Conservation (phyloP, 2,113 vertebrate species). For the Macrotus californicus region DNA sequence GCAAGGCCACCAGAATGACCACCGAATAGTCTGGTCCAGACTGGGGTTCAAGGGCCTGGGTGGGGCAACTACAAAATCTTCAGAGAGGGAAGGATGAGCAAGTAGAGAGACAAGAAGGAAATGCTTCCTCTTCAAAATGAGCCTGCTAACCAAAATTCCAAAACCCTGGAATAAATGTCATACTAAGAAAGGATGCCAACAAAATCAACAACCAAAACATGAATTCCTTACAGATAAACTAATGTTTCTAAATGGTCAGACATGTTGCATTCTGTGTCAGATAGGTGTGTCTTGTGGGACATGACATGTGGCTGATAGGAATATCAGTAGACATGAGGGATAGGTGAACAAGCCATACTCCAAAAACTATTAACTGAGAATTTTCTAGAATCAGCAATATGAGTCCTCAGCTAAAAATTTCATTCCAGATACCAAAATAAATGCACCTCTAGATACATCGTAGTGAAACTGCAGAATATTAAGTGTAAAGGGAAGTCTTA, state of each 20-base stretch:
- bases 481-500: background rate
- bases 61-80: background rate
- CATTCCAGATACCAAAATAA: background rate
- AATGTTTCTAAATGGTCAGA: background rate
- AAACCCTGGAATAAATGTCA: background rate
- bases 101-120: background rate
- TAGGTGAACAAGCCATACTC: background rate
- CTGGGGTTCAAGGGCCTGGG: no score
- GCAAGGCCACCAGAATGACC: background rate
- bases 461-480: background rate
- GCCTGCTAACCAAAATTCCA: background rate
- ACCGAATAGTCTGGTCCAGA: background rate
- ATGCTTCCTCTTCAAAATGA: background rate
- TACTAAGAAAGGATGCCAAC: background rate
- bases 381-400: background rate
- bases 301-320: background rate
- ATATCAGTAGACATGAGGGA: background rate
- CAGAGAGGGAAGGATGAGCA: background rate
- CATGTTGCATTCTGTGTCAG: background rate
- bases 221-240: constrained; percentile 33
- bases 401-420: background rate
- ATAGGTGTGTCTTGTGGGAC: background rate
- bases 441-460: background rate
- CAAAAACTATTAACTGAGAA: background rate
- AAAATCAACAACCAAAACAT: background rate